A percentile compares a stretch with the other conserved stretches of the same genome.
Evolutionary conservation across 2,888 invertebrate genomes (phyloP).

Genomic region (Pantelozetes paolii): DNA sequence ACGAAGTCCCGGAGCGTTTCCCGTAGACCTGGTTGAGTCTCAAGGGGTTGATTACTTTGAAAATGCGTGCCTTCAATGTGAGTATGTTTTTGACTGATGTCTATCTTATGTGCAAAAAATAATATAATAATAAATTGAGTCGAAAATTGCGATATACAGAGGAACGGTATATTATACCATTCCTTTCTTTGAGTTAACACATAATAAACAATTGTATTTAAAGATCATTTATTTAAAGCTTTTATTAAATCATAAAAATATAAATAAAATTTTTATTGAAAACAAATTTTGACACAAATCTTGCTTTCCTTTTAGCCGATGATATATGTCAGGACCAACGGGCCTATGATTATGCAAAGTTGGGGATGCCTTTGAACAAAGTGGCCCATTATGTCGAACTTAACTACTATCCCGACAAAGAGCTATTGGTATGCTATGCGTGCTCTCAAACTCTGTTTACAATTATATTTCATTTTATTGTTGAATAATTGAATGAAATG

Average conservation of each 20-base stretch:
- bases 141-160: not conserved
- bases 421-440: conserved; percentile 67
- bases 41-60: conserved; percentile 80
- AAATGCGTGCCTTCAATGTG: conserved; percentile 80
- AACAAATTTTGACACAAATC: not conserved
- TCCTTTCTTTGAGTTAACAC: not conserved
- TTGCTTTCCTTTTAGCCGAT: conserved; percentile 55
- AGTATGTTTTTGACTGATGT: conserved; percentile 37
- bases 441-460: not conserved
- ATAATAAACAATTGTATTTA: not conserved
- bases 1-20: conserved; percentile 77
- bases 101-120: not conserved
- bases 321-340: conserved; percentile 82
- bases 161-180: too few relatives aligned
- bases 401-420: conserved; percentile 89
- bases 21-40: conserved; percentile 75
- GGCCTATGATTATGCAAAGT: conserved; percentile 71
- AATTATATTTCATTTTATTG: too few relatives aligned
- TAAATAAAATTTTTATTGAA: not conserved
- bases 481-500: too few relatives aligned
- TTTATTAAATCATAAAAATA: conserved; percentile 9
- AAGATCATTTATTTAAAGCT: too few relatives aligned
- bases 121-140: not conserved
- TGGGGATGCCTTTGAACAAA: conserved; percentile 85
- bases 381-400: conserved; percentile 85